Conservation (phyloP, 2,797 vertebrate species). For the Neosalanx taihuensis region DNA sequence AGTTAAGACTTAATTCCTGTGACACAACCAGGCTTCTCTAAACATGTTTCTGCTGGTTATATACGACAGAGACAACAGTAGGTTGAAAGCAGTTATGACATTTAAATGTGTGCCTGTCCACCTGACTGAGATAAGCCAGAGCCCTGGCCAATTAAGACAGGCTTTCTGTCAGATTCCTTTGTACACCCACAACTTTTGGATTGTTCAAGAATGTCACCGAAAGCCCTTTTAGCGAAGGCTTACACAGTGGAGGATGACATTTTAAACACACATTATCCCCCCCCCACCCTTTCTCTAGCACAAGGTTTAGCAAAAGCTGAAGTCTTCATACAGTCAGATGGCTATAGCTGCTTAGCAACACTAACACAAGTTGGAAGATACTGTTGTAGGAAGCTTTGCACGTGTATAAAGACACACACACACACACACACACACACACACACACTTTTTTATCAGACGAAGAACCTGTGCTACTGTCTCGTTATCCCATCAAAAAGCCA, state of each 20-base stretch:
- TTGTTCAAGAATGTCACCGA: conserved; percentile 57
- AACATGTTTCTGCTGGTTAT: conserved; percentile 44
- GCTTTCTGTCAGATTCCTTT: conserved; percentile 22
- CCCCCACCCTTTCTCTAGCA: too few relatives aligned
- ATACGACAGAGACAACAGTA: conserved; percentile 32
- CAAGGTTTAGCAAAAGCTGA: too few relatives aligned
- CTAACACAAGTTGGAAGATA: too few relatives aligned
- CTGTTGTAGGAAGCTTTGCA: too few relatives aligned
- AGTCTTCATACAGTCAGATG: too few relatives aligned
- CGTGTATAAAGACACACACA: too few relatives aligned
- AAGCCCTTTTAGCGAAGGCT: conserved; percentile 52
- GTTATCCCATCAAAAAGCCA: neutral
- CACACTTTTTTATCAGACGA: neutral
- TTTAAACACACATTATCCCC: conserved; percentile 46
- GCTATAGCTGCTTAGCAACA: too few relatives aligned
- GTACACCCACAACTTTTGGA: conserved; percentile 35
- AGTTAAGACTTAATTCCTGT: conserved; percentile 17
- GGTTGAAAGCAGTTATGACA: conserved; percentile 58
- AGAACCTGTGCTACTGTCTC: neutral
- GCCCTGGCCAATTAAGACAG: conserved; percentile 59
- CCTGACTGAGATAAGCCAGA: conserved; percentile 46
- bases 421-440: neutral
- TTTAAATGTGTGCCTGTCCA: conserved; percentile 62
- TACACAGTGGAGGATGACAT: conserved; percentile 51
- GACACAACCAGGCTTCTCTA: conserved; percentile 25